A percentile compares a stretch with the other conserved stretches of the same genome.
phyloP scores from a whole-genome alignment of 1,140 invertebrate genomes.

The Myzus persicae region DNA sequence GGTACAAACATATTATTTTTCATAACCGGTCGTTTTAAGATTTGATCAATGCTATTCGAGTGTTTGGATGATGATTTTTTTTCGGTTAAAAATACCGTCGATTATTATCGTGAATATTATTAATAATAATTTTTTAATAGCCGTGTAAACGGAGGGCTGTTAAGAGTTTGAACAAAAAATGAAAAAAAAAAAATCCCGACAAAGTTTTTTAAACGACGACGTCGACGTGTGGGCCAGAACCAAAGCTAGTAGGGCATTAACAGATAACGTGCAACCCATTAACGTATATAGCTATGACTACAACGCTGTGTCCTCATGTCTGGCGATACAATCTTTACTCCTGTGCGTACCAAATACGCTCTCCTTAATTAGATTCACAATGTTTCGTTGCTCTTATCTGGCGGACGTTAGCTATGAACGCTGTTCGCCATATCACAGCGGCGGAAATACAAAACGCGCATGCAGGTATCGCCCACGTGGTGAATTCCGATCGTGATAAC shows the following conservation, averaged over 20 bases:
- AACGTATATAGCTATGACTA: conserved; percentile 22
- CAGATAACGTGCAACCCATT: conserved; percentile 58
- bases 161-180: background rate
- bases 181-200: conserved; percentile 13
- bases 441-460: conserved; percentile 26
- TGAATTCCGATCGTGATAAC: conserved; percentile 20
- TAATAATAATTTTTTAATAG: conserved; percentile 56
- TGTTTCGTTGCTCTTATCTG: conserved; percentile 54
- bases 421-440: conserved; percentile 26
- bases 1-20: conserved; percentile 16
- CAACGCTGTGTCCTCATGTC: conserved; percentile 47
- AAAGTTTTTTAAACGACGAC: conserved; percentile 53
- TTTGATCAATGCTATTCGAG: conserved; percentile 4
- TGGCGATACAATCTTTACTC: conserved; percentile 55
- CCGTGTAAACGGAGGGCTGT: conserved; percentile 35
- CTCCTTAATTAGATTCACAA: conserved; percentile 54
- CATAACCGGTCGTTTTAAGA: conserved; percentile 44
- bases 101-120: conserved; percentile 56
- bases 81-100: conserved; percentile 47
- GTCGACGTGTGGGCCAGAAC: conserved; percentile 51
- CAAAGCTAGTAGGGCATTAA: conserved; percentile 47
- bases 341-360: conserved; percentile 24
- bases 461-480: conserved; percentile 35
- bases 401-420: conserved; percentile 19
- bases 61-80: background rate